These are phyloP conservation scores for Urocitellus parryii DNA, from an alignment of 2,113 vertebrate genomes.

Conservation along the genomic window DNA sequence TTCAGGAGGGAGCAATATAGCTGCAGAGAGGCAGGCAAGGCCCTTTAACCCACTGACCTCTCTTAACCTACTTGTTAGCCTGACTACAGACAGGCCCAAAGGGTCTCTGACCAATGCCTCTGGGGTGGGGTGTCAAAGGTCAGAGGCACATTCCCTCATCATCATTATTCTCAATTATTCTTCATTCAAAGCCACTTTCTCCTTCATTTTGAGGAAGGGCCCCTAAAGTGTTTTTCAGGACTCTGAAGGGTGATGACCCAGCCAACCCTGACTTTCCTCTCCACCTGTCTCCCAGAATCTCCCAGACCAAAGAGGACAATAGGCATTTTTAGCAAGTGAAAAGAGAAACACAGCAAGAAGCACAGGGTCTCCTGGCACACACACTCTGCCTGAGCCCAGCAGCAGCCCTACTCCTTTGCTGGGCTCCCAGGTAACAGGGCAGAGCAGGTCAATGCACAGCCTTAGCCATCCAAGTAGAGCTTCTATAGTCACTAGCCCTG, in stretches of 20 bases:
- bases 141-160: constrained; percentile 60
- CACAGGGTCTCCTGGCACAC: background rate
- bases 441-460: background rate
- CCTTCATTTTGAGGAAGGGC: constrained; percentile 37
- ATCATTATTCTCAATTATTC: constrained; percentile 79
- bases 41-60: constrained; percentile 56
- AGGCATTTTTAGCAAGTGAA: background rate
- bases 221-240: constrained; percentile 3
- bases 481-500: background rate
- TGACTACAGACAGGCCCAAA: background rate
- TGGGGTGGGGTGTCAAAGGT: constrained; percentile 60
- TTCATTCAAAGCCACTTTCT: constrained; percentile 59
- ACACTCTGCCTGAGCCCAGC: background rate
- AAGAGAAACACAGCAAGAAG: background rate
- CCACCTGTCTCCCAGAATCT: background rate
- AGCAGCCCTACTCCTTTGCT: background rate
- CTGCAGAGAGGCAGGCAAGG: background rate
- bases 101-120: constrained; percentile 60
- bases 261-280: background rate
- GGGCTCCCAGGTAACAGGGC: background rate
- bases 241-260: background rate
- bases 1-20: background rate
- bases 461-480: background rate
- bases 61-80: constrained; percentile 68
- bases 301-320: background rate